A percentile compares a stretch with the other conserved stretches of the same genome.
Conservation (phyloP, 1,140 invertebrate species). For the Euglossa dilemma region DNA sequence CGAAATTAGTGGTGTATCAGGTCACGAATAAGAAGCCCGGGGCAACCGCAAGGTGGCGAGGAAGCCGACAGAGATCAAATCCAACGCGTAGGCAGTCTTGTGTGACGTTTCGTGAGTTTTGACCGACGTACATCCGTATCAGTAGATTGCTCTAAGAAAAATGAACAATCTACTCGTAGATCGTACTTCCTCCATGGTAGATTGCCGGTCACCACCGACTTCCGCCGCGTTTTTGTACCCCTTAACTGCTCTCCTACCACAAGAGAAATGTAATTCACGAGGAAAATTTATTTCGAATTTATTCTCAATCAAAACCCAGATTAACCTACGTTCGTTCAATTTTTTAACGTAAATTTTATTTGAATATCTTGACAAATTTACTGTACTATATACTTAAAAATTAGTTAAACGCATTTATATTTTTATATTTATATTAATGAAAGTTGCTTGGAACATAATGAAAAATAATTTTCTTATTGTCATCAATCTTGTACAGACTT, state of each 20-base stretch:
- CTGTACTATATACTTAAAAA: too few relatives aligned
- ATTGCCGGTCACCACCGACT: slow-evolving; percentile 21
- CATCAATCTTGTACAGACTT: too few relatives aligned
- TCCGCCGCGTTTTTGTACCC: neutral
- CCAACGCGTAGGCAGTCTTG: slow-evolving; percentile 54
- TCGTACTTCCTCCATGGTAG: slow-evolving; percentile 28
- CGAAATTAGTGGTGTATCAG: slow-evolving; percentile 68
- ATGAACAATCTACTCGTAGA: slow-evolving; percentile 32
- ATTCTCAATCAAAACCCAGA: too few relatives aligned
- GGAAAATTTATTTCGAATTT: too few relatives aligned
- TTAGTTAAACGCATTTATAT: too few relatives aligned
- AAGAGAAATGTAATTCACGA: neutral
- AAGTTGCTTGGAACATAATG: too few relatives aligned
- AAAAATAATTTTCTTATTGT: too few relatives aligned
- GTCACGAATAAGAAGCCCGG: slow-evolving; percentile 35
- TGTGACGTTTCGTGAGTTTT: slow-evolving; percentile 55
- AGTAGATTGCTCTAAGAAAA: slow-evolving; percentile 51
- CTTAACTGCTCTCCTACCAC: neutral
- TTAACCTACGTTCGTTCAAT: too few relatives aligned
- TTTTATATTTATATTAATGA: too few relatives aligned
- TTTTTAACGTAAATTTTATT: too few relatives aligned
- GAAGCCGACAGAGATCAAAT: slow-evolving; percentile 61
- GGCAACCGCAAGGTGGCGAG: slow-evolving; percentile 63
- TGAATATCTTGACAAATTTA: too few relatives aligned
- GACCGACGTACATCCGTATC: slow-evolving; percentile 42